Base-by-base conservation (phyloP, 2,888 invertebrate genomes). In the Celastrina argiolus region DNA sequence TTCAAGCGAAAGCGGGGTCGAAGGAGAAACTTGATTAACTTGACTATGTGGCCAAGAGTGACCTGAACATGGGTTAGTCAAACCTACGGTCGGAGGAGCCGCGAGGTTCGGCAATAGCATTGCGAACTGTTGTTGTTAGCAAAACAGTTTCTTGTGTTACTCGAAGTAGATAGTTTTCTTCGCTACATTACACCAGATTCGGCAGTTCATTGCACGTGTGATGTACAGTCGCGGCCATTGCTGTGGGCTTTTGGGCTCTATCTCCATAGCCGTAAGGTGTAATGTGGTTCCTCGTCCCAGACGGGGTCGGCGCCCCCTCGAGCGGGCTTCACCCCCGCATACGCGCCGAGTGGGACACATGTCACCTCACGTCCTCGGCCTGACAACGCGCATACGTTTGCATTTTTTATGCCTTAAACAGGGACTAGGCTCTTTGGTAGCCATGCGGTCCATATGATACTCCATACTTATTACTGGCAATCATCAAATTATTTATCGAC, bases 341-440 rank as follows among this genome's bases (percentile, higher is more conserved):
- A 10, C 51, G 51, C 14, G 51, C 51, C 51, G 51, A 22, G 51
- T 51, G 51, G 12, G 51, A 22, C 51, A 51, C 51, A 22, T 51
- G 51, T 51, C 51, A 22, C 26, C 51, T 51, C 51, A 51, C 51
- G 10, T 51, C 51, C 51, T 51, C 18, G 10, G 51, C 18, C 51
- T 22, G 36, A 36, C 36, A 36, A n/a, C n/a, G n/a, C n/a, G 51
- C 51, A 51, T 51, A 22, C 51, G 51, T 51, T 51, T 51, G 22
- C 51, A 51, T 51, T 51, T 51, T 51, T 51, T 51, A 51, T 22
- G 18, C 4, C 51, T 12, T 51, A 22, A 10, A 22, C 51, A 16
- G 18, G 18, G 45, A 45, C 18, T 45, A 42, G 42, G 42, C 42
- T 16, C 42, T n/a, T n/a, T n/a, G n/a, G n/a, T n/a, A n/a, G n/a